phyloP scores from a whole-genome alignment of 2,113 vertebrate species.

The Chloroceryle aenea region DNA sequence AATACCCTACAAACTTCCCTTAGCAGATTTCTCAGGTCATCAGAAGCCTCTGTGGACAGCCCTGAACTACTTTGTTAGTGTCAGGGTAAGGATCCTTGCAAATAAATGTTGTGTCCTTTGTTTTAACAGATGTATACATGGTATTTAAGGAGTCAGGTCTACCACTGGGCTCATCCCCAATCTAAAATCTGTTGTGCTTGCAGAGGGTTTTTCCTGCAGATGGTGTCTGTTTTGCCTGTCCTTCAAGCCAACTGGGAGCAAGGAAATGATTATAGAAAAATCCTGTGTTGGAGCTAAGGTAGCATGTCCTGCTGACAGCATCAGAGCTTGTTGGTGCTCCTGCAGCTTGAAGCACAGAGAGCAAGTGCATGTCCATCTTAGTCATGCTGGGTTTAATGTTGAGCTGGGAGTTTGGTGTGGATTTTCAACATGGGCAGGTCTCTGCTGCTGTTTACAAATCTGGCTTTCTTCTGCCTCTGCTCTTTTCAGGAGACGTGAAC shows the following conservation, averaged over 20 bases:
- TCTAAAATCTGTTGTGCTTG: neutral
- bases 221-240: neutral
- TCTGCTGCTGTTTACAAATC: neutral
- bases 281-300: neutral
- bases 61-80: neutral
- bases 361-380: neutral
- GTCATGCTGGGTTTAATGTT: neutral
- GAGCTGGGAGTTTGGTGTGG: neutral
- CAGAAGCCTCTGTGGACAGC: neutral
- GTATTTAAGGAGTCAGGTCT: neutral
- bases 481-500: neutral
- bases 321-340: constrained; percentile 2
- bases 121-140: neutral
- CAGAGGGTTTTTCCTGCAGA: neutral
- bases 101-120: neutral
- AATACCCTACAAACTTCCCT: neutral
- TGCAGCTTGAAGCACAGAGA: neutral
- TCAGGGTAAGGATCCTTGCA: neutral
- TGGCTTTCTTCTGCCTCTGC: neutral
- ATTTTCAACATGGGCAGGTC: neutral
- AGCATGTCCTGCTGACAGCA: neutral
- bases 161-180: neutral
- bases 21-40: rapidly evolving
- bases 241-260: constrained; percentile 8
- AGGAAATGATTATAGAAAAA: neutral